Evolutionary conservation across 2,888 invertebrate species (phyloP).

Genomic region (Melipona beecheii): DNA sequence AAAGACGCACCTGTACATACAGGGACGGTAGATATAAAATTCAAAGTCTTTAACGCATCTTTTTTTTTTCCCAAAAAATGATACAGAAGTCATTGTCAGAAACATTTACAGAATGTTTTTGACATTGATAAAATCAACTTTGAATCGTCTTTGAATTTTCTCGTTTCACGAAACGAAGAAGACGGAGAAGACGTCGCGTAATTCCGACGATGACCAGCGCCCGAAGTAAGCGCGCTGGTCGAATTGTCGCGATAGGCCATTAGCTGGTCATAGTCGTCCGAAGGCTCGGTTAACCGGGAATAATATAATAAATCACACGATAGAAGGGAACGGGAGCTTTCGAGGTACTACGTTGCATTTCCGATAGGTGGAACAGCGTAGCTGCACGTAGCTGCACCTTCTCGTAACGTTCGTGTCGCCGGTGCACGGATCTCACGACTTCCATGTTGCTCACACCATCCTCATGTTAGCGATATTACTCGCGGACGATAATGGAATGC

Average conservation of each 20-base stretch:
- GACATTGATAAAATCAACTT: background rate
- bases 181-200: constrained; percentile 2
- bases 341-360: constrained; percentile 63
- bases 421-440: constrained; percentile 79
- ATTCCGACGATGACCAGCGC: constrained; percentile 17
- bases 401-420: constrained; percentile 74
- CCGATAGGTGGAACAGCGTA: constrained; percentile 59
- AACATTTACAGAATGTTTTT: too few species aligned
- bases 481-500: constrained; percentile 35
- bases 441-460: constrained; percentile 75
- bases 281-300: constrained; percentile 54
- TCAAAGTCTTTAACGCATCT: too few species aligned
- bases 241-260: constrained; percentile 68
- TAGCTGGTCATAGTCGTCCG: constrained; percentile 73
- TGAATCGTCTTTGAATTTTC: too few species aligned
- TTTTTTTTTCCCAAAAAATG: too few species aligned
- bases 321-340: constrained; percentile 63
- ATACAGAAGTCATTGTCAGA: too few species aligned
- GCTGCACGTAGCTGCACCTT: constrained; percentile 52
- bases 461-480: constrained; percentile 43
- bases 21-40: too few species aligned
- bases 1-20: too few species aligned
- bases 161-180: background rate
- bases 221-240: constrained; percentile 52
- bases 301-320: constrained; percentile 72